phyloP scores from a whole-genome alignment of 1,140 invertebrate genomes.

The Eciton burchellii region DNA sequence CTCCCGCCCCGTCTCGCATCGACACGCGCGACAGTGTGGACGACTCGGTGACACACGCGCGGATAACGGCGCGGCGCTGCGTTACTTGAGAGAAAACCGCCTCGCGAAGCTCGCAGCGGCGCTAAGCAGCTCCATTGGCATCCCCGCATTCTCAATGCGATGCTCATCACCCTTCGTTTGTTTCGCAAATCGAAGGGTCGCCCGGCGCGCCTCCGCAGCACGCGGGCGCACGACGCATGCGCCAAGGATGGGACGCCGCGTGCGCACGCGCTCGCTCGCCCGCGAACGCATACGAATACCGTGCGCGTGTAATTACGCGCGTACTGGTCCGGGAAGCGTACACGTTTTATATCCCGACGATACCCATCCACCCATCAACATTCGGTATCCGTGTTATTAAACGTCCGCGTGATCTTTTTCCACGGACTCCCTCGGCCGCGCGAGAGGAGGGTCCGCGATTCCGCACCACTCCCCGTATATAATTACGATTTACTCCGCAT shows the following conservation, averaged over 20 bases:
- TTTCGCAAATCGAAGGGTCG: constrained; percentile 39
- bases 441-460: constrained; percentile 68
- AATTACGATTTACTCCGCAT: constrained; percentile 77
- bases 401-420: constrained; percentile 72
- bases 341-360: constrained; percentile 47
- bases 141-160: constrained; percentile 18
- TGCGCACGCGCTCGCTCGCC: too few relatives aligned
- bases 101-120: neutral
- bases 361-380: constrained; percentile 70
- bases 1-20: constrained; percentile 9
- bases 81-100: constrained; percentile 22
- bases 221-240: neutral
- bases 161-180: constrained; percentile 33
- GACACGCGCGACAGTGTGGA: constrained; percentile 23
- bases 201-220: neutral
- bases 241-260: constrained; percentile 33
- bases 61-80: neutral
- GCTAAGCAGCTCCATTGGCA: constrained; percentile 26
- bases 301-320: constrained; percentile 61
- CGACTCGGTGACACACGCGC: neutral
- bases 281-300: constrained; percentile 23
- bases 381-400: constrained; percentile 76
- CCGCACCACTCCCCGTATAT: constrained; percentile 71
- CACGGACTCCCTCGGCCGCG: constrained; percentile 45
- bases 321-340: constrained; percentile 50